Conservation (phyloP, 1,140 invertebrate species). For the Caenorhabditis remanei region DNA sequence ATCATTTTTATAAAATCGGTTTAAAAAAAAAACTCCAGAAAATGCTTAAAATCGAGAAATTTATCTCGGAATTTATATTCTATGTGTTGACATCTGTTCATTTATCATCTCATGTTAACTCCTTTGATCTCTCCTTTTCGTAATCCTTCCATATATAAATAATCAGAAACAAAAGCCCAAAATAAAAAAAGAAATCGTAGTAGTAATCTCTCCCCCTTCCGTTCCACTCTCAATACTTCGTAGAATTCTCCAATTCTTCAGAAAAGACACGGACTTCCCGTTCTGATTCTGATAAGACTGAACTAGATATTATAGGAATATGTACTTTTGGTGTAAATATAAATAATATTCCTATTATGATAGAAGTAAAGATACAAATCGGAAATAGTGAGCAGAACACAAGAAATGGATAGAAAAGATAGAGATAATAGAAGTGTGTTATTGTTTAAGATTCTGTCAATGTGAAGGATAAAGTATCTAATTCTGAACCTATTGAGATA, state of each 20-base stretch:
- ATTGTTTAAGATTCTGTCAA: too few species aligned
- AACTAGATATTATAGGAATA: slow-evolving; percentile 23
- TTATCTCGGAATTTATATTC: neutral
- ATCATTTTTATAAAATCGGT: too few species aligned
- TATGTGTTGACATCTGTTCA: neutral
- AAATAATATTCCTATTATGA: neutral
- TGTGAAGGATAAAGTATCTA: too few species aligned
- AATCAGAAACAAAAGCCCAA: neutral
- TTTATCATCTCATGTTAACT: too few species aligned
- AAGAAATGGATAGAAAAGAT: neutral
- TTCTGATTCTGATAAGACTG: neutral
- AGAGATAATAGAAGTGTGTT: neutral
- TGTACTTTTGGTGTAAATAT: neutral
- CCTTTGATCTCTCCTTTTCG: neutral
- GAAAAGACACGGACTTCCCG: neutral
- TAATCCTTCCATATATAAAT: neutral
- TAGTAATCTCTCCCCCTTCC: slow-evolving; percentile 1
- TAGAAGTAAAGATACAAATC: neutral
- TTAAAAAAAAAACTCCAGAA: too few species aligned
- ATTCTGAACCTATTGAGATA: too few species aligned
- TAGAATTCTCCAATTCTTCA: neutral
- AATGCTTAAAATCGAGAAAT: too few species aligned
- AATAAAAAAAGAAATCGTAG: neutral
- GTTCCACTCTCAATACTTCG: neutral
- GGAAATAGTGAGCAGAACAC: neutral